Conservation (phyloP, 2,113 vertebrate genomes). For the Rutilus rutilus region DNA sequence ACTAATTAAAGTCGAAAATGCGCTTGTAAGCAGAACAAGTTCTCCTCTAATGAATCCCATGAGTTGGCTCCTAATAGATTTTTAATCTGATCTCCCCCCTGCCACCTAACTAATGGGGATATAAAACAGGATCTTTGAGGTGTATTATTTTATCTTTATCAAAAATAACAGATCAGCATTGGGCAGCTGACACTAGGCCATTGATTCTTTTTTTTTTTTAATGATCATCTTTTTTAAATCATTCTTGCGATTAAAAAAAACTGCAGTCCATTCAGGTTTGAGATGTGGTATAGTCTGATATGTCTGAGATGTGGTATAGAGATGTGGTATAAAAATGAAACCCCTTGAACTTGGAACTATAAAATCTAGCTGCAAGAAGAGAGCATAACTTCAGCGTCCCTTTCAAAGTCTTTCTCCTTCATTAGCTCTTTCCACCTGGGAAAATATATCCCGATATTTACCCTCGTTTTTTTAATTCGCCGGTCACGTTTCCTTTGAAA, state of each 20-base stretch:
- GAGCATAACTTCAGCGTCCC: too few species aligned
- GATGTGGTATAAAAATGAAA: not conserved
- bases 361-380: not conserved
- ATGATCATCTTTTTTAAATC: slow-evolving; percentile 4
- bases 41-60: slow-evolving; percentile 48
- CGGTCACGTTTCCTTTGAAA: too few species aligned
- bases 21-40: slow-evolving; percentile 46
- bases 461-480: too few species aligned
- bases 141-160: slow-evolving; percentile 49
- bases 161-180: slow-evolving; percentile 47
- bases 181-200: not conserved
- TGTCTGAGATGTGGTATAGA: not conserved
- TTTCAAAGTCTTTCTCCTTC: too few species aligned
- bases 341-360: not conserved
- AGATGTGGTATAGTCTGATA: not conserved
- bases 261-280: not conserved
- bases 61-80: slow-evolving; percentile 48
- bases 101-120: slow-evolving; percentile 51
- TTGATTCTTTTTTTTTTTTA: not conserved
- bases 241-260: slow-evolving; percentile 3
- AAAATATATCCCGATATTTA: too few species aligned
- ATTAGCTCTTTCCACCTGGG: too few species aligned
- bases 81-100: slow-evolving; percentile 54
- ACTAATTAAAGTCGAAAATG: slow-evolving; percentile 61
- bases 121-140: slow-evolving; percentile 42